phyloP scores from a whole-genome alignment of 2,797 vertebrate genomes.

The Acanthopagrus latus region DNA sequence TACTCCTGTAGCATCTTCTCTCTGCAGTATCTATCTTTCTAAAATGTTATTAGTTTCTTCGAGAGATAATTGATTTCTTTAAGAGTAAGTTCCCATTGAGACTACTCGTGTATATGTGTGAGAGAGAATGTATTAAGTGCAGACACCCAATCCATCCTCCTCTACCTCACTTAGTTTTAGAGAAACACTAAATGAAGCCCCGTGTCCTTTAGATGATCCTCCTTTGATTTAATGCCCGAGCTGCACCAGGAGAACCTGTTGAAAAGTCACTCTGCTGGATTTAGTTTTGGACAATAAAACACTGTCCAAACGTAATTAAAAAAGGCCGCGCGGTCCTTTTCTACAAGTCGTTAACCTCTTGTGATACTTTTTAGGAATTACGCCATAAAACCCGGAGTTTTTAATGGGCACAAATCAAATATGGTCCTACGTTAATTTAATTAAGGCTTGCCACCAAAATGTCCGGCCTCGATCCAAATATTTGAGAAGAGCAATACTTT shows the following conservation, averaged over 20 bases:
- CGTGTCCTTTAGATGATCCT: slow-evolving; percentile 73
- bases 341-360: slow-evolving; percentile 83
- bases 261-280: slow-evolving; percentile 80
- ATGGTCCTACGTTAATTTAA: slow-evolving; percentile 83
- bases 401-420: slow-evolving; percentile 88
- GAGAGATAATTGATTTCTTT: slow-evolving; percentile 69
- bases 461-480: slow-evolving; percentile 83
- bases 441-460: slow-evolving; percentile 81
- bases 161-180: slow-evolving; percentile 59
- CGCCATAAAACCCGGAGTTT: slow-evolving; percentile 82
- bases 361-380: slow-evolving; percentile 83
- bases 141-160: slow-evolving; percentile 60
- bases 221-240: slow-evolving; percentile 76
- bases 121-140: slow-evolving; percentile 59
- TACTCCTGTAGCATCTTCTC: slow-evolving; percentile 11
- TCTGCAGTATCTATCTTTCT: slow-evolving; percentile 28
- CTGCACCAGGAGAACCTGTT: slow-evolving; percentile 69
- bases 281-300: slow-evolving; percentile 85
- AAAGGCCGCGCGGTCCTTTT: slow-evolving; percentile 69
- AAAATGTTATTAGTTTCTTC: slow-evolving; percentile 47
- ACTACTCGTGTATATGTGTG: slow-evolving; percentile 30
- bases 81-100: slow-evolving; percentile 71
- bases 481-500: slow-evolving; percentile 82
- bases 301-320: slow-evolving; percentile 82
- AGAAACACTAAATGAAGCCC: slow-evolving; percentile 75